Base-by-base conservation (phyloP, 64 coral and sea anemone species). In the Actinia tenebrosa region DNA sequence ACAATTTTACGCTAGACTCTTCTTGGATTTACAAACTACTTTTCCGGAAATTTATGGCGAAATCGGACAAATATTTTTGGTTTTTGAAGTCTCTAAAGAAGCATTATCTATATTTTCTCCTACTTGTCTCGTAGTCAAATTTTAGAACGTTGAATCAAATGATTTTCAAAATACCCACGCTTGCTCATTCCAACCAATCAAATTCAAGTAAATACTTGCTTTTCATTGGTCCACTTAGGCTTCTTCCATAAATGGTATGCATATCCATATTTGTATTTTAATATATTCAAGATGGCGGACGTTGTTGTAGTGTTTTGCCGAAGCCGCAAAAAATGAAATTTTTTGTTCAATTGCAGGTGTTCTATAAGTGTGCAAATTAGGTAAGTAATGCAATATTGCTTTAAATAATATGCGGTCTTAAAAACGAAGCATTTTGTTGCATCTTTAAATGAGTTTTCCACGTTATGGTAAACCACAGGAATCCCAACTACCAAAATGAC, bases 91-190 rank as follows among this genome's bases (percentile, higher is more conserved):
- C 25, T 43, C 69, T 71, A 75, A 75, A 75, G 26, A 27, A 75
- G 69, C 23, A 75, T 42, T 75, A 18, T 75, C 13, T 27, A 2
- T 42, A 75, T 75, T 42, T 75, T 25, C 5, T 37, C 30, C 22
- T 75, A 18, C 25, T 42, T 9, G 8, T 26, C 26, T 18, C 23
- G 25, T 37, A 18, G 1, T 27, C n/a, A 75, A 75, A 42, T 75
- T 75, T 81, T 58, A 53, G 79, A 81, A 81, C 79, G 79, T 81
- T 81, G 27, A 45, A 81, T 81, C 79, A 81, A 42, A 81, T 45
- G 79, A 53, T 22, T 81, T 81, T 81, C 79, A 81, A 81, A 81
- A 50, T 81, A 23, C 79, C 79, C 79, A 81, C 79, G 79, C 79
- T 81, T 81, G 17, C 53, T 47, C 26, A 30, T 37, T 0, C 42